Evolutionary conservation across 2,888 invertebrate genomes (phyloP).

Genomic region (Nymphalis urticae): DNA sequence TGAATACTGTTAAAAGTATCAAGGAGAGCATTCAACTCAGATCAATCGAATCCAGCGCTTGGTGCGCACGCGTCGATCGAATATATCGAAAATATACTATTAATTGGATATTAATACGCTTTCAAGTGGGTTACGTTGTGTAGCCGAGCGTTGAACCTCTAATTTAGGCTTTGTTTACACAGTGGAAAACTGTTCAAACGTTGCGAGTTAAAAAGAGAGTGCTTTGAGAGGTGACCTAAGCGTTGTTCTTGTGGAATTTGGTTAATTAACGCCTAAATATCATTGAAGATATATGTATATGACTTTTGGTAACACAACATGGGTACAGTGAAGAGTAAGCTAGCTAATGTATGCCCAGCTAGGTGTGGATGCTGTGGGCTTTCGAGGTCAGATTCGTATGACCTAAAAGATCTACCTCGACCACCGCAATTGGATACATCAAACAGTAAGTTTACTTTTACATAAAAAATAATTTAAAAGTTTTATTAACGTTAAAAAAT

Average conservation of each 20-base stretch:
- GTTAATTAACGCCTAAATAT: constrained; percentile 51
- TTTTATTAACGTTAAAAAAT: neutral
- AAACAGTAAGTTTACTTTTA: constrained; percentile 53
- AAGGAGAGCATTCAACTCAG: constrained; percentile 48
- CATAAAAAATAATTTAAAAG: too few relatives aligned
- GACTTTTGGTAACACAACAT: constrained; percentile 43
- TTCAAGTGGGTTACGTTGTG: constrained; percentile 38
- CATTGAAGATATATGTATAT: constrained; percentile 23
- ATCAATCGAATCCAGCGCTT: constrained; percentile 50
- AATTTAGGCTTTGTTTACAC: constrained; percentile 61
- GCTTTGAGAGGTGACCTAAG: constrained; percentile 59
- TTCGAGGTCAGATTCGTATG: constrained; percentile 58
- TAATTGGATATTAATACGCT: constrained; percentile 39
- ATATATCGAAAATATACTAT: constrained; percentile 35
- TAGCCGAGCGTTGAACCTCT: constrained; percentile 40
- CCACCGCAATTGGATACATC: constrained; percentile 60
- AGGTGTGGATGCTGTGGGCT: constrained; percentile 55
- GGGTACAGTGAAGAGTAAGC: constrained; percentile 68
- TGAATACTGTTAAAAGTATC: constrained; percentile 45
- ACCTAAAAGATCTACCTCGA: constrained; percentile 66
- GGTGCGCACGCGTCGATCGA: constrained; percentile 58
- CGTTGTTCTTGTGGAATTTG: constrained; percentile 45
- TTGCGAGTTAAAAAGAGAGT: constrained; percentile 38
- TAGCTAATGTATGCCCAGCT: constrained; percentile 53
- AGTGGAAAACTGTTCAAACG: constrained; percentile 53